Evolutionary conservation across 2,888 invertebrate species (phyloP), one percentile per base, ranked within the genome.

Genomic region (Ectemnius continuus): DNA sequence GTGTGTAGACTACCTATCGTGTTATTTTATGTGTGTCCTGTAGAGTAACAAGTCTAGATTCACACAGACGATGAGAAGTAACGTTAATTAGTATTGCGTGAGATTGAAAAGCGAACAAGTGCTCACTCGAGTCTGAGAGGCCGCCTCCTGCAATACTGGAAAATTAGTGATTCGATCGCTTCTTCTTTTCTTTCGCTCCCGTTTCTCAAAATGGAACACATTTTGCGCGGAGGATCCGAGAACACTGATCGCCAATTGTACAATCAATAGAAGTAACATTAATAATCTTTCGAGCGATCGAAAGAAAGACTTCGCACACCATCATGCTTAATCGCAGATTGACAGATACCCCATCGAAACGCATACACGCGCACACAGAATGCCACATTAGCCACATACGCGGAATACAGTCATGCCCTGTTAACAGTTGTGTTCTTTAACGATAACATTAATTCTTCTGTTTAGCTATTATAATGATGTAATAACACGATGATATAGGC

Each of bases 401-500:
- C 36, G 36, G 36, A 36, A 36, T 36, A 36, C 36, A 87, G 67
- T 82, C 84, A 81, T 78, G 75, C 81, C 80, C 78, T 82, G 82
- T 88, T 85, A 89, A 89, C 88, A 89, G 88, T 84, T 79, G 81
- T 86, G 85, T 86, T 78, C 69, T 82, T 79, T 86, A 88, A 90
- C 89, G 84, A 79, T 87, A 85, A 85, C 80, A 83, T 87, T 81
- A 71, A 67, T 76, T 81, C 84, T 71, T 76, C 57, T 75, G 74
- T 64, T 80, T 84, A 81, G 75, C 75, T 83, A 82, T 81, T 62
- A 62, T 52, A 52, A 86, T 82, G 84, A 89, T 83, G 36, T 36
- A 36, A 80, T 87, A 90, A 89, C 89, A 88, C 85, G 86, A 88
- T 90, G 89, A 91, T 90, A 90, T 90, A 90, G 89, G 89, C 88